Percentiles rank a stretch among this genome's conserved stretches.
Evolutionary conservation across 2,797 vertebrate species (phyloP).

Genomic region (Hapalemur alaotrensis): DNA sequence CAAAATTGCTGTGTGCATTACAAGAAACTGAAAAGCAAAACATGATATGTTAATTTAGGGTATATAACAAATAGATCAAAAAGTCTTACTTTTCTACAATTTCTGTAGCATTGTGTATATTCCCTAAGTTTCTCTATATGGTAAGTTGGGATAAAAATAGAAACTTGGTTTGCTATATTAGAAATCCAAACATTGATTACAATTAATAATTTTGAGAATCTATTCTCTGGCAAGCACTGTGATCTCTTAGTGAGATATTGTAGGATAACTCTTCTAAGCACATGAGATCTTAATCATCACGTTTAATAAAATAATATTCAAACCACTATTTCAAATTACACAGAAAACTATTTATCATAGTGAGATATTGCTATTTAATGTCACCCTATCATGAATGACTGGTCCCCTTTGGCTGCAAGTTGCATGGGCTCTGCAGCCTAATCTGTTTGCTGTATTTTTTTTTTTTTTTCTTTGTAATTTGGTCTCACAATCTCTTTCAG

Average conservation of each 20-base stretch:
- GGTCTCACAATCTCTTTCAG: neutral
- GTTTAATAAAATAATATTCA: neutral
- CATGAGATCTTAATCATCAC: fast-evolving
- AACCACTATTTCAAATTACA: neutral
- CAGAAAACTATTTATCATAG: neutral
- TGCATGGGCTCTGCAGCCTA: neutral
- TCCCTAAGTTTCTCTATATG: neutral
- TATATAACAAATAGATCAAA: neutral
- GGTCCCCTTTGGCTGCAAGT: neutral
- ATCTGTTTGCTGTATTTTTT: neutral
- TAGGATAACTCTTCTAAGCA: neutral
- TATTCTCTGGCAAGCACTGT: neutral
- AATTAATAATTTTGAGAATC: neutral
- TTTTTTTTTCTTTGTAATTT: neutral
- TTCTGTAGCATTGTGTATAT: neutral
- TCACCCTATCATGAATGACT: neutral
- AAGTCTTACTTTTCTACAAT: neutral
- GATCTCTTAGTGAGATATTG: neutral
- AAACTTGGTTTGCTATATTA: neutral
- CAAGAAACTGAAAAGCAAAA: neutral
- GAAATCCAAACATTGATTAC: neutral
- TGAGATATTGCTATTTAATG: neutral
- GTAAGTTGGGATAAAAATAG: neutral
- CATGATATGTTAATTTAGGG: neutral
- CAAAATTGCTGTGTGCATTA: neutral